phyloP scores from a whole-genome alignment of 2,888 invertebrate species.

The Dryocosmus kuriphilus region DNA sequence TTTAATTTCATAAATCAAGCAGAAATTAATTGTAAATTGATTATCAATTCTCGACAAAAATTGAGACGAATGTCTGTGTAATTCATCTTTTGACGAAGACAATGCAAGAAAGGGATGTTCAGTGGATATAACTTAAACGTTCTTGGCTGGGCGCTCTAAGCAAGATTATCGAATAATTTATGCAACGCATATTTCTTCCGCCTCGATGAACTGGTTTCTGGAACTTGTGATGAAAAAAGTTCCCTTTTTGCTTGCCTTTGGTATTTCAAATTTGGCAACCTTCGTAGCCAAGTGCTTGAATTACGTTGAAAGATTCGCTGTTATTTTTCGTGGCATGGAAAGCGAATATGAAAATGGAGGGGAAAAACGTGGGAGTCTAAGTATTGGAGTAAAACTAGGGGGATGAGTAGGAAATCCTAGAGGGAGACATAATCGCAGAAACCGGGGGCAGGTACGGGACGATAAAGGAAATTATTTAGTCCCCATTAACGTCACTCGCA shows the following conservation, averaged over 20 bases:
- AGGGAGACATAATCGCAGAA: slow-evolving; percentile 55
- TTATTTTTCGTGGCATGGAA: slow-evolving; percentile 18
- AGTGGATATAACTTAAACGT: slow-evolving; percentile 31
- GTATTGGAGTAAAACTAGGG: slow-evolving; percentile 1
- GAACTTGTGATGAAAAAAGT: slow-evolving; percentile 16
- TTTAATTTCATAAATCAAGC: no score
- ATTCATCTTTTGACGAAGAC: background rate
- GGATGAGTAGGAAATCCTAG: slow-evolving; percentile 43
- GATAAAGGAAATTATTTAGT: slow-evolving; percentile 73
- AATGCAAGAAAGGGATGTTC: slow-evolving; percentile 11
- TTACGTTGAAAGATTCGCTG: slow-evolving; percentile 12
- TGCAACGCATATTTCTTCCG: slow-evolving; percentile 40
- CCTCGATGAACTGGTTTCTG: slow-evolving; percentile 26
- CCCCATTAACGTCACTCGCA: slow-evolving; percentile 74
- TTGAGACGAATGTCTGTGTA: background rate
- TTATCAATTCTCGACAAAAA: background rate
- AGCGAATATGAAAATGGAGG: background rate
- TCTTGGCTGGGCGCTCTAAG: slow-evolving; percentile 10
- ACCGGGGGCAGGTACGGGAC: slow-evolving; percentile 58
- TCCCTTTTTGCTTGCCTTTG: background rate
- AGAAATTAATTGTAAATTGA: no score
- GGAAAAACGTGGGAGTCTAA: slow-evolving; percentile 39
- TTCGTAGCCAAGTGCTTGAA: slow-evolving; percentile 29
- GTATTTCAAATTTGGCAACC: slow-evolving; percentile 19
- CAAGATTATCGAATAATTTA: slow-evolving; percentile 41